phyloP scores from a whole-genome alignment of 2,113 vertebrate genomes.

The Sinocyclocheilus anophthalmus region DNA sequence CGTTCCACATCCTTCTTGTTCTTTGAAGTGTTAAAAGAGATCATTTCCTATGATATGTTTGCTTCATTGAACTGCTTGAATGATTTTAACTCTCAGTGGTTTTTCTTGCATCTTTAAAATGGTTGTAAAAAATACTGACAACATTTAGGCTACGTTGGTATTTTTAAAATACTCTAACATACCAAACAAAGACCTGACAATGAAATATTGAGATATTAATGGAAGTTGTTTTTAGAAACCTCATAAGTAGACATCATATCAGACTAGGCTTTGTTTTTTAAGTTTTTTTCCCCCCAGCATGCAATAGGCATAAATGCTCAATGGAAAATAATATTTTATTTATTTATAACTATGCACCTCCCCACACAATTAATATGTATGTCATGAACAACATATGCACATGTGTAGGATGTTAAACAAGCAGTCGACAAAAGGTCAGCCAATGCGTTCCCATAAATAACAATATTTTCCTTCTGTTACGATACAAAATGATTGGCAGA shows the following conservation, averaged over 20 bases:
- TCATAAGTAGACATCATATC: neutral
- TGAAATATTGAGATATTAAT: neutral
- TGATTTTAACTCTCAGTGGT: constrained; percentile 35
- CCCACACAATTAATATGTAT: constrained; percentile 10
- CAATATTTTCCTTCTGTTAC: constrained; percentile 15
- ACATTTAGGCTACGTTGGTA: neutral
- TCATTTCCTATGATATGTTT: constrained; percentile 54
- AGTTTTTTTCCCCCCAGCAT: neutral
- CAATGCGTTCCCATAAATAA: constrained; percentile 15
- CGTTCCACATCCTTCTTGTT: constrained; percentile 56
- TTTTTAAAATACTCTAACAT: neutral
- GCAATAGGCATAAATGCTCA: neutral
- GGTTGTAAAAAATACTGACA: constrained; percentile 12
- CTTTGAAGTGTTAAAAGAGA: constrained; percentile 59
- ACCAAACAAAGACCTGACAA: constrained; percentile 16
- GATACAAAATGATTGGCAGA: constrained; percentile 43
- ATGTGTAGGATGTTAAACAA: constrained; percentile 19
- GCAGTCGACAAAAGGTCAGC: constrained; percentile 15
- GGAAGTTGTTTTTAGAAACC: neutral
- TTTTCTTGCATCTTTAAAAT: constrained; percentile 26
- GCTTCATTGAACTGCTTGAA: constrained; percentile 49
- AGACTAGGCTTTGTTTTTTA: neutral
- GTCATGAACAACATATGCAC: neutral
- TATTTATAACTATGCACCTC: neutral
- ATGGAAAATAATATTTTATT: neutral